Evolutionary conservation across 2,113 vertebrate species (phyloP).

Genomic region (Paradisaea rubra): DNA sequence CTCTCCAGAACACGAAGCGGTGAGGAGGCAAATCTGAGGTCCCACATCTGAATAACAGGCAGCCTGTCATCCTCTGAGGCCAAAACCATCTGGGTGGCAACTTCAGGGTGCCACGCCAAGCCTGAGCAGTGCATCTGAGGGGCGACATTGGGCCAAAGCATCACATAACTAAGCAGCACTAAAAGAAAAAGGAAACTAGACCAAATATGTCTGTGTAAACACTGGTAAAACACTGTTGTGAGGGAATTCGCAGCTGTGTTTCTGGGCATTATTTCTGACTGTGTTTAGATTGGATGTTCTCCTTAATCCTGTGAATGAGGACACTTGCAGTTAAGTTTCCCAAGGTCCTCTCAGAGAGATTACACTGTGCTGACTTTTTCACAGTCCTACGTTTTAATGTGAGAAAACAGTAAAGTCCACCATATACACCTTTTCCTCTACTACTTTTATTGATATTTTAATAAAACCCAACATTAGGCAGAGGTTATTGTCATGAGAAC

Average conservation of each 20-base stretch:
- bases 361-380: neutral
- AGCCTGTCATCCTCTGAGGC: slow-evolving; percentile 92
- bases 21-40: slow-evolving; percentile 92
- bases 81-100: slow-evolving; percentile 93
- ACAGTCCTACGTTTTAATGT: neutral
- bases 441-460: neutral
- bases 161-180: neutral
- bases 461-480: neutral
- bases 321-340: neutral
- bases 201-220: neutral
- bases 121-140: slow-evolving; percentile 95
- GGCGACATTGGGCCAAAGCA: neutral
- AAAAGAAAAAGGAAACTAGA: neutral
- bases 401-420: neutral
- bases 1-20: slow-evolving; percentile 92
- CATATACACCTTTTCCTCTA: neutral
- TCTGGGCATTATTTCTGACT: neutral
- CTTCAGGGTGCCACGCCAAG: slow-evolving; percentile 92
- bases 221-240: neutral
- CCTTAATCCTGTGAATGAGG: rapidly evolving
- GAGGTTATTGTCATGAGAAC: neutral
- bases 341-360: neutral
- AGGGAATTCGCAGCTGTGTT: neutral
- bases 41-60: slow-evolving; percentile 97
- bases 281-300: neutral